Evolutionary conservation across 2,888 invertebrate species (phyloP).

Genomic region (Yponomeuta cagnagella): DNA sequence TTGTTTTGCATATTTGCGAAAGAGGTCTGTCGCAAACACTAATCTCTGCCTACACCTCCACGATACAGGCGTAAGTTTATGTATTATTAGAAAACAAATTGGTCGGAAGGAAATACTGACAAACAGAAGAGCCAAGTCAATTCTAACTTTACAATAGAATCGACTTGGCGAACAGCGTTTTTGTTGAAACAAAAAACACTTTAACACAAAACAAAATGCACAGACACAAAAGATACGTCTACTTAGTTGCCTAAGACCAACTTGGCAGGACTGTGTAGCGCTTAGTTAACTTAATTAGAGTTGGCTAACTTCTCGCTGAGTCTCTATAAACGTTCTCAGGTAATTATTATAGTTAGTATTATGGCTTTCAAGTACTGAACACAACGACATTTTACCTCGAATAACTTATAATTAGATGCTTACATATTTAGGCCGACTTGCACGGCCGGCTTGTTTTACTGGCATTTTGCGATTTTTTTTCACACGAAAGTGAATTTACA

Average conservation of each 20-base stretch:
- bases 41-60: too few relatives aligned
- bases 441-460: background rate
- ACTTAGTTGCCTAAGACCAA: conserved; percentile 25
- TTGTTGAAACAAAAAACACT: background rate
- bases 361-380: conserved; percentile 1
- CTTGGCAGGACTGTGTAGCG: conserved; percentile 33
- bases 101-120: too few relatives aligned
- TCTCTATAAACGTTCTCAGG: conserved; percentile 40
- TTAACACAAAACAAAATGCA: background rate
- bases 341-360: conserved; percentile 22
- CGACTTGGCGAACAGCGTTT: background rate
- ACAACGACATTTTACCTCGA: background rate
- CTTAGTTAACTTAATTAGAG: conserved; percentile 59
- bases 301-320: conserved; percentile 40
- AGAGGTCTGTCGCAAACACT: too few relatives aligned
- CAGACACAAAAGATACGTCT: conserved; percentile 6
- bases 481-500: too few relatives aligned
- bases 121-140: background rate
- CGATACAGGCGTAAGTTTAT: too few relatives aligned
- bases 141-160: background rate
- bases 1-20: too few relatives aligned
- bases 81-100: too few relatives aligned
- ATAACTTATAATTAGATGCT: background rate
- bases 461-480: too few relatives aligned
- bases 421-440: background rate